Evolutionary conservation across 2,888 invertebrate species (phyloP).

Genomic region (Plutella xylostella): DNA sequence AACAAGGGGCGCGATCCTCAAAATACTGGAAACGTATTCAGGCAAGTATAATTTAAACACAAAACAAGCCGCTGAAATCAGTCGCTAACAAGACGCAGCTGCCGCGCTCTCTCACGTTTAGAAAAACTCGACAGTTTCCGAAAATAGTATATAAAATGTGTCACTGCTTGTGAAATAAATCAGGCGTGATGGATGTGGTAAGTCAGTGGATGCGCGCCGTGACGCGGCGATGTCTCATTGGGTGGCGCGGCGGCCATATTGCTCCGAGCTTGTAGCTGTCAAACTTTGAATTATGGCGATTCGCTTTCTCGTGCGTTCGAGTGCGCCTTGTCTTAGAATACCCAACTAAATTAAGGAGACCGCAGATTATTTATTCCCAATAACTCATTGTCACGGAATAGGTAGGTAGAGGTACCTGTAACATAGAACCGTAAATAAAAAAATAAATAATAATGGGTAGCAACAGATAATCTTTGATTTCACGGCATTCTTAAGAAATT

Average conservation of each 20-base stretch:
- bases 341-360: conserved; percentile 41
- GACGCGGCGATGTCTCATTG: conserved; percentile 64
- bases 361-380: conserved; percentile 26
- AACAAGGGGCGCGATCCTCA: conserved; percentile 31
- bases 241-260: conserved; percentile 67
- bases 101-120: conserved; percentile 55
- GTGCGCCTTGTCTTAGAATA: conserved; percentile 59
- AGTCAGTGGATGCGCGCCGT: conserved; percentile 54
- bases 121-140: conserved; percentile 64
- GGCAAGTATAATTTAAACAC: conserved; percentile 60
- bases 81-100: conserved; percentile 66
- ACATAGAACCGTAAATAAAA: no score
- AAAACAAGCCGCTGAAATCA: conserved; percentile 47
- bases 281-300: conserved; percentile 64
- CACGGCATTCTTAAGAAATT: conserved; percentile 42
- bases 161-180: conserved; percentile 67
- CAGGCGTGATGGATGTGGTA: conserved; percentile 61
- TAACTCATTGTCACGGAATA: no score
- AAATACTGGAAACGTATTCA: conserved; percentile 40
- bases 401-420: no score
- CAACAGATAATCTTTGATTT: conserved; percentile 26
- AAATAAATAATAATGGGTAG: no score
- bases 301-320: conserved; percentile 45
- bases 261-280: conserved; percentile 66
- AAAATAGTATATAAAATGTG: conserved; percentile 69